These are phyloP conservation scores for Phanerotoma sp. DNA, from an alignment of 2,888 invertebrate species.

Conservation along the genomic window DNA sequence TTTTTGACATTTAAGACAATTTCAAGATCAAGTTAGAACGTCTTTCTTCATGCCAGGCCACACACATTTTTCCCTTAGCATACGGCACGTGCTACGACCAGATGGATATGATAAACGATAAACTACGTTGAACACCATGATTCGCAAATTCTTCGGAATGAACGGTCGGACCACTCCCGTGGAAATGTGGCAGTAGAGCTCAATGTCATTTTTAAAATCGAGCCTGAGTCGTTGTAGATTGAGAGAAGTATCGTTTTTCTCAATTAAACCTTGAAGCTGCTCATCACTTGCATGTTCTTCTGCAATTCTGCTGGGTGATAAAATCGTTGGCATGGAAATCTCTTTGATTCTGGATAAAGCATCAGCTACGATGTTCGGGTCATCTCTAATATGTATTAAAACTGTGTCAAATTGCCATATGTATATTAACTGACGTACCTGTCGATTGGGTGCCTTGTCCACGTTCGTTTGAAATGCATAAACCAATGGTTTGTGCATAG, in stretches of 20 bases:
- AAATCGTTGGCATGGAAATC: constrained; percentile 23
- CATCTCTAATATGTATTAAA: constrained; percentile 26
- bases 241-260: too few relatives aligned
- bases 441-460: constrained; percentile 28
- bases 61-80: neutral
- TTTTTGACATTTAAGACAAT: constrained; percentile 36
- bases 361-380: constrained; percentile 32
- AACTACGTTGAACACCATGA: too few relatives aligned
- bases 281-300: constrained; percentile 24
- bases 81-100: neutral
- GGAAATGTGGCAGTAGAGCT: too few relatives aligned
- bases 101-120: too few relatives aligned
- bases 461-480: constrained; percentile 20
- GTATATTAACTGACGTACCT: constrained; percentile 25
- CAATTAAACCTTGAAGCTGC: constrained; percentile 15
- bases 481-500: constrained; percentile 23
- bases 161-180: too few relatives aligned
- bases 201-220: too few relatives aligned
- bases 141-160: too few relatives aligned
- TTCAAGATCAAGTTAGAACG: neutral
- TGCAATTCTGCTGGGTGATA: constrained; percentile 18
- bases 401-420: constrained; percentile 25
- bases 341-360: constrained; percentile 26
- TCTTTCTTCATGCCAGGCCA: neutral
- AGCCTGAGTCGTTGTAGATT: too few relatives aligned